These are phyloP conservation scores for Neoniphon sammara DNA, from an alignment of 2,797 vertebrate genomes.

Conservation along the genomic window DNA sequence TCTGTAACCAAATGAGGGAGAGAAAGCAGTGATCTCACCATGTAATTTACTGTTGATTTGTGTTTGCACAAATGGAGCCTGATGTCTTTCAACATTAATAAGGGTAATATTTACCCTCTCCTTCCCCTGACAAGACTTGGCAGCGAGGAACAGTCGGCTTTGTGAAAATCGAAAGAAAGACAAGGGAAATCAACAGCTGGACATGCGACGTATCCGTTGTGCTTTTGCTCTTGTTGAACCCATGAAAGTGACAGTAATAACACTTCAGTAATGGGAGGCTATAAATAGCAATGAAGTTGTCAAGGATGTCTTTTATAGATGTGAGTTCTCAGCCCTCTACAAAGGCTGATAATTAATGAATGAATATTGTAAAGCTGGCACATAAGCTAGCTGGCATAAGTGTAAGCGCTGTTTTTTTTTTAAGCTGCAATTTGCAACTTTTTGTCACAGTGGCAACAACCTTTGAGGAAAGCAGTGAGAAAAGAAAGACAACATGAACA, in stretches of 20 bases:
- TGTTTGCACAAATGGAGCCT: constrained; percentile 75
- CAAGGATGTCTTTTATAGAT: constrained; percentile 20
- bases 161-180: constrained; percentile 37
- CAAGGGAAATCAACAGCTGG: constrained; percentile 23
- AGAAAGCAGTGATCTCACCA: constrained; percentile 74
- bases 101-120: constrained; percentile 67
- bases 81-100: constrained; percentile 73
- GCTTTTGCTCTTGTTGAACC: constrained; percentile 24
- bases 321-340: not conserved
- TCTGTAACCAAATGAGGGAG: constrained; percentile 74
- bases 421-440: not conserved
- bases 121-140: constrained; percentile 61
- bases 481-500: no score
- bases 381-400: not conserved
- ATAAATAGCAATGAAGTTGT: constrained; percentile 45
- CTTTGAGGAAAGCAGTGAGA: not conserved
- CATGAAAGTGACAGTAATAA: constrained; percentile 43
- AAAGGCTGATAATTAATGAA: constrained; percentile 17
- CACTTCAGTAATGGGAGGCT: constrained; percentile 6
- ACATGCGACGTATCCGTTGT: constrained; percentile 26
- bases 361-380: not conserved
- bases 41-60: constrained; percentile 80
- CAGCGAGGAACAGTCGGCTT: constrained; percentile 51
- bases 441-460: not conserved
- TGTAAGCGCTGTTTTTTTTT: not conserved